Conservation (phyloP, 92 coral and sea anemone species). For the Porites evermanni region DNA sequence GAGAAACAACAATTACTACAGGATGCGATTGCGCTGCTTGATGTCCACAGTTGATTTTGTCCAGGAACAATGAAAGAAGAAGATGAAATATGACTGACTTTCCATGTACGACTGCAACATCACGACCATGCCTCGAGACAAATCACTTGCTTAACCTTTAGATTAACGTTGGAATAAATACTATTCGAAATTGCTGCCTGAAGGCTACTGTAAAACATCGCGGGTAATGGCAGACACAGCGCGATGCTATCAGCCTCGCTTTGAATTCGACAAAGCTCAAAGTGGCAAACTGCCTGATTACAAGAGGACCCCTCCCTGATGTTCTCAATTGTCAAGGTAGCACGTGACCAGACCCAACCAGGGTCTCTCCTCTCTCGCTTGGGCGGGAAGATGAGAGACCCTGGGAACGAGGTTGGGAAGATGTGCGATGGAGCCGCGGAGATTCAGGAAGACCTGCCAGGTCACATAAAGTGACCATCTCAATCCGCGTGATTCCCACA, state of each 20-base stretch:
- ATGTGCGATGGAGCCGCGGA: too few relatives aligned
- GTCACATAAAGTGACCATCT: background rate
- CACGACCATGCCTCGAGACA: background rate
- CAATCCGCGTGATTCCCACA: background rate
- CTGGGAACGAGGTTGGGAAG: too few relatives aligned
- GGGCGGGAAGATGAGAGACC: too few relatives aligned
- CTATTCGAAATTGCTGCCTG: background rate
- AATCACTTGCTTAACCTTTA: background rate
- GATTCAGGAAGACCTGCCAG: too few relatives aligned
- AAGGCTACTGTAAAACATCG: background rate
- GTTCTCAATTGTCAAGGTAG: background rate
- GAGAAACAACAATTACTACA: slow-evolving; percentile 8
- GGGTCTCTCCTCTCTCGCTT: too few relatives aligned
- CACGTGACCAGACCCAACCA: too few relatives aligned
- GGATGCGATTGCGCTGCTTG: background rate
- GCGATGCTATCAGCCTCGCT: slow-evolving; percentile 6
- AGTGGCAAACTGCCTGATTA: background rate
- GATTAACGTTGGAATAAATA: background rate
- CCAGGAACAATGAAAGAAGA: background rate
- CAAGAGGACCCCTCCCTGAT: slow-evolving; percentile 11
- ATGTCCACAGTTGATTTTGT: background rate
- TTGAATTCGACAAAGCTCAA: background rate
- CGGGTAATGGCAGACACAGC: background rate
- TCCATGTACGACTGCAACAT: slow-evolving; percentile 1
- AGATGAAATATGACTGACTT: slow-evolving; percentile 5